These are phyloP conservation scores for Steinernema khuongi DNA, from an alignment of 1,140 invertebrate genomes.

Conservation along the genomic window DNA sequence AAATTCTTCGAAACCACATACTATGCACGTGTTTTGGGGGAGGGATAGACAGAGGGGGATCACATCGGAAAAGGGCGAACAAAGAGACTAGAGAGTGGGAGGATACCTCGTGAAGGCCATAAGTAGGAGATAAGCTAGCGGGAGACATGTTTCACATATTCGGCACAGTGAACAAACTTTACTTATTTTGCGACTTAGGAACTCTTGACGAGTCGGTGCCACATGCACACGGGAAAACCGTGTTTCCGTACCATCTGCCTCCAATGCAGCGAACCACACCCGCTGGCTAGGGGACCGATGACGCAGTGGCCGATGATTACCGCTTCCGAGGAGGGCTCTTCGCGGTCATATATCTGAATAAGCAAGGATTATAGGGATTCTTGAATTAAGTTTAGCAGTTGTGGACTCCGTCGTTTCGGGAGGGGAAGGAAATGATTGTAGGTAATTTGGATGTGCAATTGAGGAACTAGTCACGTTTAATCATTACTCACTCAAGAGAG, in stretches of 20 bases:
- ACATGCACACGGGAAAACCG: constrained; percentile 41
- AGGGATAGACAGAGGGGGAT: constrained; percentile 1
- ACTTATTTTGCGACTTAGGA: constrained; percentile 24
- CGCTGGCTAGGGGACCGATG: constrained; percentile 28
- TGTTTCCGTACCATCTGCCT: constrained; percentile 40
- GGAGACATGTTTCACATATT: not conserved
- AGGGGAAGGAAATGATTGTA: no score
- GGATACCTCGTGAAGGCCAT: not conserved
- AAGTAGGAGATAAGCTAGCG: not conserved
- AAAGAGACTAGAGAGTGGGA: not conserved
- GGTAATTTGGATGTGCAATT: no score
- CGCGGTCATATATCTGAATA: constrained; percentile 37
- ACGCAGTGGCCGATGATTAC: constrained; percentile 36
- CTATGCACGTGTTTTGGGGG: no score
- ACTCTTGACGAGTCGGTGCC: constrained; percentile 28
- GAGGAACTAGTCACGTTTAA: no score
- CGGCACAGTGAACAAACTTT: not conserved
- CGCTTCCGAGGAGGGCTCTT: constrained; percentile 17
- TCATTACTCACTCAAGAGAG: no score
- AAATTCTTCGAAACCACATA: no score
- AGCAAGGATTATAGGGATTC: constrained; percentile 14
- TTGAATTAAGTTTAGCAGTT: not conserved
- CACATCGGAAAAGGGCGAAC: constrained; percentile 15
- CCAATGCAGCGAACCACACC: constrained; percentile 36
- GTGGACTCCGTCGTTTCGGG: not conserved